Conservation (phyloP, 2,797 vertebrate species). For the Lepilemur ruficaudatus region DNA sequence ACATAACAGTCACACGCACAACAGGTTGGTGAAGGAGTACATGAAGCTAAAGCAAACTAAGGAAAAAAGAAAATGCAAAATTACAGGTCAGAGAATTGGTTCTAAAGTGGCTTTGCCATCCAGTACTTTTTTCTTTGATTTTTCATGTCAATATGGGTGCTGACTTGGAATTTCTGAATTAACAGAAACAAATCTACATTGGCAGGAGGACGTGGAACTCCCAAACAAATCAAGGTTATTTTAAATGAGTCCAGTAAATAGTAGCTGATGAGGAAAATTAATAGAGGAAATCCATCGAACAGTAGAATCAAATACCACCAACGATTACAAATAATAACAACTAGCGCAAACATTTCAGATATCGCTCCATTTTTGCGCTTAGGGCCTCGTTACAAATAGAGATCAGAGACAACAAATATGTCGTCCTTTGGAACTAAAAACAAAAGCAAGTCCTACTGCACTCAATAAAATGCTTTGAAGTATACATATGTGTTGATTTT, state of each 20-base stretch:
- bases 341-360: background rate
- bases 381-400: background rate
- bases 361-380: background rate
- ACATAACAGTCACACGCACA: background rate
- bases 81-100: background rate
- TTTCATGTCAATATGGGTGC: background rate
- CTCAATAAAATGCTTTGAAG: slow-evolving; percentile 40
- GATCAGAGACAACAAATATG: slow-evolving; percentile 18
- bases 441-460: background rate
- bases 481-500: background rate
- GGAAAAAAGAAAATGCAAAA: background rate
- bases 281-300: background rate
- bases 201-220: background rate
- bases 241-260: slow-evolving; percentile 6
- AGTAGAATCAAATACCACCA: background rate
- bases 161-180: background rate
- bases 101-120: background rate
- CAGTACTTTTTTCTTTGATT: background rate
- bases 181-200: background rate
- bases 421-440: background rate
- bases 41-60: background rate
- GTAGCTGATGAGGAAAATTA: background rate
- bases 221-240: background rate
- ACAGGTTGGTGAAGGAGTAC: background rate
- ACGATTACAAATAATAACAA: slow-evolving; percentile 24